Percentiles rank a stretch among this genome's conserved stretches.
Evolutionary conservation across 2,888 invertebrate genomes (phyloP).

Genomic region (Leucozona laternaria): DNA sequence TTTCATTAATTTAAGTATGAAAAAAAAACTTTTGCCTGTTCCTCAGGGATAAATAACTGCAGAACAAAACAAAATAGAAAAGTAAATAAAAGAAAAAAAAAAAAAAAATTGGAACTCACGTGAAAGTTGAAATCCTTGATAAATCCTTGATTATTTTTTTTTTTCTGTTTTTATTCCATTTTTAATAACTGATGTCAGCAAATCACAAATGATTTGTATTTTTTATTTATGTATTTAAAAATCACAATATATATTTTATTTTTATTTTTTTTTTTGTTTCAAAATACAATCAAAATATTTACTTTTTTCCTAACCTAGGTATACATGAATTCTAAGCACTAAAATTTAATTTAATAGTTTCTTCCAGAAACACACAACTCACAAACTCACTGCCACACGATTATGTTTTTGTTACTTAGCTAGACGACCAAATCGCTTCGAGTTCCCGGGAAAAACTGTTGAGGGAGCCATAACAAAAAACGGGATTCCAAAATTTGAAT

Average conservation of each 20-base stretch:
- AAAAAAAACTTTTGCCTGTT: slow-evolving; percentile 51
- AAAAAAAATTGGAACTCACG: slow-evolving; percentile 9
- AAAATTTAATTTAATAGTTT: slow-evolving; percentile 11
- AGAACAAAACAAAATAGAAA: neutral
- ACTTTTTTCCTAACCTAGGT: neutral
- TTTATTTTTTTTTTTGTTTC: neutral
- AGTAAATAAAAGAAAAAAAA: no score
- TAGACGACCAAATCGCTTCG: slow-evolving; percentile 79
- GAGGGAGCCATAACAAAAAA: slow-evolving; percentile 65
- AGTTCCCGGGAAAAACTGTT: slow-evolving; percentile 85
- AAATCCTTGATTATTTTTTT: slow-evolving; percentile 20
- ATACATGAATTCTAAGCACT: neutral
- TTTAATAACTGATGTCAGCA: neutral
- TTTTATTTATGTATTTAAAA: neutral
- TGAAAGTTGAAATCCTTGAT: neutral
- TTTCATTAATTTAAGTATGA: neutral
- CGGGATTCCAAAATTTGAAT: slow-evolving; percentile 60
- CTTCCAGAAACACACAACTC: slow-evolving; percentile 32
- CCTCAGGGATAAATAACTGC: slow-evolving; percentile 27
- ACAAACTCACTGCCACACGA: slow-evolving; percentile 4
- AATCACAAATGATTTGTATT: neutral
- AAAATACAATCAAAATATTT: slow-evolving; percentile 4
- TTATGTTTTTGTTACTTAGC: slow-evolving; percentile 18
- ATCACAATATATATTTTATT: neutral
- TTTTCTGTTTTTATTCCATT: slow-evolving; percentile 17